Conservation (phyloP, 2,797 vertebrate species). For the Crocidura indochinensis region DNA sequence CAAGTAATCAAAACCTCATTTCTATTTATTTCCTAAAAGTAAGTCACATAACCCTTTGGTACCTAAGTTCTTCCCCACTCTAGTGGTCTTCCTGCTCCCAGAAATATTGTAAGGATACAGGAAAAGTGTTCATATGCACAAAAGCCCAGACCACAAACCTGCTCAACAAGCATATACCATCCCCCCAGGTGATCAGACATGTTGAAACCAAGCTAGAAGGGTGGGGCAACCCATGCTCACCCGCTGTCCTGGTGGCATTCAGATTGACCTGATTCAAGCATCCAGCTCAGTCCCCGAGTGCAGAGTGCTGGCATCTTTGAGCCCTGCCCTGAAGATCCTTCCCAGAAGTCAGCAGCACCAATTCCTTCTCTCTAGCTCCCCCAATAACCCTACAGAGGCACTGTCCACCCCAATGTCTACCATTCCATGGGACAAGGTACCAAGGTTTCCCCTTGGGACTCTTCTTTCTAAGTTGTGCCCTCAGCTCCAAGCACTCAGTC, state of each 20-base stretch:
- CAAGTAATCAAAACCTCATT: not conserved
- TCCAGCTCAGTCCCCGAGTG: not conserved
- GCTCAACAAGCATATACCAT: not conserved
- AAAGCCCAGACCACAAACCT: not conserved
- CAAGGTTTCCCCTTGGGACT: not conserved
- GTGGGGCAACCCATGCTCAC: not conserved
- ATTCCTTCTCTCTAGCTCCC: not conserved
- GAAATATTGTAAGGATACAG: not conserved
- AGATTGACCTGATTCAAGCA: not conserved
- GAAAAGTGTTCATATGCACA: not conserved
- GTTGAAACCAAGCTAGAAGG: no score
- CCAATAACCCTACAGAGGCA: not conserved
- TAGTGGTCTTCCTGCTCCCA: not conserved
- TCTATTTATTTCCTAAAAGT: not conserved
- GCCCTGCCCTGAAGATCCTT: not conserved
- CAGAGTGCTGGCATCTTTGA: rapidly evolving
- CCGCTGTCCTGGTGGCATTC: not conserved
- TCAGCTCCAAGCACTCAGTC: not conserved
- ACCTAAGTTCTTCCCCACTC: not conserved
- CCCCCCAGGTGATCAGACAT: not conserved
- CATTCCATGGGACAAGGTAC: no score
- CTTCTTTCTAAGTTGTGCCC: slow-evolving; percentile 10
- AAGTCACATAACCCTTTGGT: not conserved
- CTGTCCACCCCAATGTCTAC: not conserved
- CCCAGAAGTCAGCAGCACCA: not conserved